Base-by-base conservation (phyloP, 1,140 invertebrate species). In the Brachionus koreanus region DNA sequence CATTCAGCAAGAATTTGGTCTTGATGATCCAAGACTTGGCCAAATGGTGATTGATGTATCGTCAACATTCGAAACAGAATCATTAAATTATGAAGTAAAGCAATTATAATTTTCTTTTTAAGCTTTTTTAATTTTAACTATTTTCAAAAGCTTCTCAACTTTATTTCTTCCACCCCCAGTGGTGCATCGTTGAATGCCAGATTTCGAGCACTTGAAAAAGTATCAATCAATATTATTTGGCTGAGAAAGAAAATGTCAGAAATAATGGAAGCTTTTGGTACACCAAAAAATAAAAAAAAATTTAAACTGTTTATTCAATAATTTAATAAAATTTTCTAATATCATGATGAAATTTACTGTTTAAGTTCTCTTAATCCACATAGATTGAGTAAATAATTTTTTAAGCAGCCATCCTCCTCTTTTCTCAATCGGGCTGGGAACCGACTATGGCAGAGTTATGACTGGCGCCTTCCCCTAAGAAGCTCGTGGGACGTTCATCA, bases 31-130 rank as follows among this genome's bases (percentile, higher is more conserved):
- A 7, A 61, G 76, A 61, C 25, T 79, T 25, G 76, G 76, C 39
- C 76, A 79, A 43, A 61, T 79, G 49, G 37, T 79, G 13, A 79
- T 79, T 37, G 61, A 79, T 43, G 16, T 79, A 25, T 37, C 76
- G 10, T 37, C 19, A 9, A 61, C 76, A 23, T 79, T 79, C 33
- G 76, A 79, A 65, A 79, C 29, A 12, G 49, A 79, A 25, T 79
- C 61, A 3, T 9, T 79, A 35, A 19, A 42, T 23, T 79, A 79
- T 65, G 76, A 79, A 33, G 69, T 74, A 46, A 25, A 2, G 1
- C 29, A 29, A 3, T 29, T 9, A 25, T 74, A 29, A 25, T 46
- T 29, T 23, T 74, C 25, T 12, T 72, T 0, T 5, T 9, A 72
- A 72, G 33, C 12, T 9, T 35, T 13, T n/a, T 13, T 23, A 35